Evolutionary conservation across 2,888 invertebrate species (phyloP).

Genomic region (Elysia crispata): DNA sequence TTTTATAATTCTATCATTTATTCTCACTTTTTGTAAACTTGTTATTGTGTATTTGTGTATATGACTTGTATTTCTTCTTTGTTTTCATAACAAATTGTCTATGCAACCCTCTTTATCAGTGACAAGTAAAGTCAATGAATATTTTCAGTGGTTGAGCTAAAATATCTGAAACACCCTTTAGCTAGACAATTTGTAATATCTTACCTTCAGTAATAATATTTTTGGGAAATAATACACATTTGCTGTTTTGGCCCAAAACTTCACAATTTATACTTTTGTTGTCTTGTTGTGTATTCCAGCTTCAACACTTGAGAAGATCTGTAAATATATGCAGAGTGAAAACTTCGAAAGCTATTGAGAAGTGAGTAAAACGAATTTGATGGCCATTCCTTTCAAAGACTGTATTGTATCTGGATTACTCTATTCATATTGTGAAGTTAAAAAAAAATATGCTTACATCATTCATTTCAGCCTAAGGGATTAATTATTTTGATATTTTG

Average conservation of each 20-base stretch:
- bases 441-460: too few species aligned
- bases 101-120: too few species aligned
- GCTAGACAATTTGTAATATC: not conserved
- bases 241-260: not conserved
- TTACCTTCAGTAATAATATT: not conserved
- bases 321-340: constrained; percentile 93
- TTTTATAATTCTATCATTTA: too few species aligned
- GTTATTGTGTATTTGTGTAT: too few species aligned
- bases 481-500: not conserved
- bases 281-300: constrained; percentile 60
- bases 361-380: constrained; percentile 67
- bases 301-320: constrained; percentile 84
- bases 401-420: too few species aligned
- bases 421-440: too few species aligned
- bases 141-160: not conserved
- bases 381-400: too few species aligned
- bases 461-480: too few species aligned
- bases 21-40: too few species aligned
- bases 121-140: not conserved
- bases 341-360: constrained; percentile 95
- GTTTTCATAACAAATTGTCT: too few species aligned
- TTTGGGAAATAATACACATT: not conserved
- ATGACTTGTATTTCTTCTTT: too few species aligned
- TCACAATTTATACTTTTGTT: not conserved
- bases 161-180: too few species aligned